phyloP scores from a whole-genome alignment of 2,797 vertebrate species.

The Gadopsis marmoratus region DNA sequence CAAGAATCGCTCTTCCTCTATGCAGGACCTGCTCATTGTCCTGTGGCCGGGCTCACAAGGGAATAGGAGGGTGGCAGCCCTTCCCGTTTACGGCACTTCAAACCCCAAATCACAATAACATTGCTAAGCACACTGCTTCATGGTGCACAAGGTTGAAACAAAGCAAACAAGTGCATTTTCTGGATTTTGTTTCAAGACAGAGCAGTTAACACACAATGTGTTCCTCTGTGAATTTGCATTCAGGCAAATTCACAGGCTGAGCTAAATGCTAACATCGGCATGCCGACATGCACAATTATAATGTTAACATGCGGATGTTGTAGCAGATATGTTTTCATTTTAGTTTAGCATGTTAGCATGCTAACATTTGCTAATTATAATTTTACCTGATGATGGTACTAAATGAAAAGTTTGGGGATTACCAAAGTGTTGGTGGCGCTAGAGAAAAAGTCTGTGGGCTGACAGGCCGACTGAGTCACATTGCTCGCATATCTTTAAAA shows the following conservation, averaged over 20 bases:
- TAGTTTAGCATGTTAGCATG: not conserved
- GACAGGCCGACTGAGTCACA: too few relatives aligned
- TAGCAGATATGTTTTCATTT: not conserved
- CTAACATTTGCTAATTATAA: not conserved
- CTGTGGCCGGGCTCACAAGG: constrained; percentile 38
- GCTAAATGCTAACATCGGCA: not conserved
- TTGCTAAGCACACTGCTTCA: constrained; percentile 27
- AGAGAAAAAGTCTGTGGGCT: too few relatives aligned
- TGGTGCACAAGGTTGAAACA: constrained; percentile 12
- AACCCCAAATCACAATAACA: constrained; percentile 63
- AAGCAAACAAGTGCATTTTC: constrained; percentile 28
- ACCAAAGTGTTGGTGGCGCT: not conserved
- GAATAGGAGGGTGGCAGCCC: constrained; percentile 66
- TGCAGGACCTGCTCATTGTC: constrained; percentile 68
- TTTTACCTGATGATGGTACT: not conserved
- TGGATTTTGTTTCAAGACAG: constrained; percentile 17
- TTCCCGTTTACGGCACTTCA: constrained; percentile 80
- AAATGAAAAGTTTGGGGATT: not conserved
- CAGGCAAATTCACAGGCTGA: not conserved
- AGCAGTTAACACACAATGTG: not conserved
- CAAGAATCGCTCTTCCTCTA: constrained; percentile 48
- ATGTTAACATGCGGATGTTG: not conserved
- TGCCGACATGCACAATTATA: not conserved
- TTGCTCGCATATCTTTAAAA: too few relatives aligned
- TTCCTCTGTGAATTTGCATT: not conserved